A percentile compares a stretch with the other conserved stretches of the same genome.
These are phyloP conservation scores for Epinephelus cyanopodus DNA, from an alignment of 2,113 vertebrate genomes.

Conservation along the genomic window DNA sequence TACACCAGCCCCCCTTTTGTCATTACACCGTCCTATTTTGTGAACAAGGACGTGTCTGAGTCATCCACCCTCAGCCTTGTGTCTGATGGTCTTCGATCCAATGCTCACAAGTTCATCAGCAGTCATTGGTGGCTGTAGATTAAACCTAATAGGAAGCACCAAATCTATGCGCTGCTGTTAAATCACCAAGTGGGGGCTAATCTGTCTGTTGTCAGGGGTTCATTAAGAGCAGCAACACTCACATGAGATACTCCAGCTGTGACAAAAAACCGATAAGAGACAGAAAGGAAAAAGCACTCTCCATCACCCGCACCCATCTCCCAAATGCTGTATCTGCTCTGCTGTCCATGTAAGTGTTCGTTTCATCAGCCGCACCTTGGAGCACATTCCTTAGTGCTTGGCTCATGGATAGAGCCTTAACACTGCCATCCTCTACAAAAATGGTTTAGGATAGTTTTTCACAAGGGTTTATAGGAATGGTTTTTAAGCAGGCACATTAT, in stretches of 20 bases:
- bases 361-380: neutral
- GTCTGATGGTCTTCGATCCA: slow-evolving; percentile 31
- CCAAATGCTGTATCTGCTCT: neutral
- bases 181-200: neutral
- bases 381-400: neutral
- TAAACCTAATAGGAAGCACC: neutral
- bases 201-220: slow-evolving; percentile 14
- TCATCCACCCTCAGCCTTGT: neutral
- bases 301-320: neutral
- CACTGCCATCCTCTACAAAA: neutral
- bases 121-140: neutral
- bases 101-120: slow-evolving; percentile 20
- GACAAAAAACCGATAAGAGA: neutral
- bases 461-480: neutral
- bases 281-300: neutral
- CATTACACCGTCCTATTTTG: neutral
- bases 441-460: neutral
- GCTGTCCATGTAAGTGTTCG: neutral
- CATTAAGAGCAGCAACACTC: neutral
- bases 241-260: neutral
- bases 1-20: neutral
- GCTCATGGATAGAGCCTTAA: neutral
- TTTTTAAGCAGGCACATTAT: neutral
- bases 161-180: neutral
- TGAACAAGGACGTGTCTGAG: neutral